phyloP scores from a whole-genome alignment of 2,888 invertebrate genomes.

The Cheilosia soror region DNA sequence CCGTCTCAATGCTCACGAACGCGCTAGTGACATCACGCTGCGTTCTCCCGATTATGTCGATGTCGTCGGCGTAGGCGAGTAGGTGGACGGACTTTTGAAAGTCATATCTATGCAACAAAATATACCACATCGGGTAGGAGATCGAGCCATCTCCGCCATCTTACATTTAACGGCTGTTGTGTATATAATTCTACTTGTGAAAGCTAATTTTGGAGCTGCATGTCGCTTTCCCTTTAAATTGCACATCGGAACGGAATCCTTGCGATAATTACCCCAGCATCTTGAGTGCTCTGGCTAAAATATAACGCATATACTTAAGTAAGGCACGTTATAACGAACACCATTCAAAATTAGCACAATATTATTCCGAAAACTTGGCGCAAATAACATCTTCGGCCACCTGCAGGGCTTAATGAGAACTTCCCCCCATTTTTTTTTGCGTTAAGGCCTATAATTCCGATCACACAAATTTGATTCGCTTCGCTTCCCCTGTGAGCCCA shows the following conservation, averaged over 20 bases:
- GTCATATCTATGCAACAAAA: too few relatives aligned
- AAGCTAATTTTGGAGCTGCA: too few relatives aligned
- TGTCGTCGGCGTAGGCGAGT: too few relatives aligned
- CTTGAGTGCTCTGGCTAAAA: not conserved
- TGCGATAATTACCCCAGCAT: not conserved
- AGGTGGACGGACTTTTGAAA: too few relatives aligned
- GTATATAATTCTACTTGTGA: too few relatives aligned
- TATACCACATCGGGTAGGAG: too few relatives aligned
- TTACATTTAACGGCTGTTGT: too few relatives aligned
- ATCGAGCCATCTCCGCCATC: too few relatives aligned
- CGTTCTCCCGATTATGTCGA: too few relatives aligned
- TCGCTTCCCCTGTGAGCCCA: slow-evolving; percentile 11
- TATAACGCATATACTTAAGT: not conserved
- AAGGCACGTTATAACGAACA: slow-evolving; percentile 13
- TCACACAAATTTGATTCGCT: slow-evolving; percentile 60
- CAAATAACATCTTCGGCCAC: slow-evolving; percentile 30
- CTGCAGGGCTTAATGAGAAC: slow-evolving; percentile 30
- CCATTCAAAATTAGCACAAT: not conserved
- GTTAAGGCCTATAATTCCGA: slow-evolving; percentile 34
- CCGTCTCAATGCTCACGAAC: too few relatives aligned
- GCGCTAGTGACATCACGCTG: too few relatives aligned
- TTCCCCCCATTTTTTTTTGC: slow-evolving; percentile 1
- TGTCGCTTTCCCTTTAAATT: too few relatives aligned
- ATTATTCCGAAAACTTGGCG: not conserved
- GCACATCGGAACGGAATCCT: not conserved